A percentile compares a stretch with the other conserved stretches of the same genome.
Conservation (phyloP, 2,797 vertebrate species). For the Rallus crepitans region DNA sequence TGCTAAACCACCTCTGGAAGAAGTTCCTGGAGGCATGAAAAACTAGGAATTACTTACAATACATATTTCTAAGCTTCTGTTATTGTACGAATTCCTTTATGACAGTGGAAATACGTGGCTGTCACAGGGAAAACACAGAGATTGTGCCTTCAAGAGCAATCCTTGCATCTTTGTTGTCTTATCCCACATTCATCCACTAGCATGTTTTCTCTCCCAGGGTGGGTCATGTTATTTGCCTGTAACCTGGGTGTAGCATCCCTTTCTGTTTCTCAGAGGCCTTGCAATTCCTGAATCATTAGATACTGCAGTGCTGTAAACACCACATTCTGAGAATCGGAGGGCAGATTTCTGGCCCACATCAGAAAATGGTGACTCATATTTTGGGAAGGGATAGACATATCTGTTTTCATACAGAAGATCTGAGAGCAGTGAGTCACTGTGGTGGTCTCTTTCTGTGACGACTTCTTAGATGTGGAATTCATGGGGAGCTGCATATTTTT, state of each 20-base stretch:
- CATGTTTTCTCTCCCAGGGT: not conserved
- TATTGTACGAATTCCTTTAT: not conserved
- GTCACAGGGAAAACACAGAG: not conserved
- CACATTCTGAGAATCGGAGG: not conserved
- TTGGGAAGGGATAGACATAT: not conserved
- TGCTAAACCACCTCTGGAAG: not conserved
- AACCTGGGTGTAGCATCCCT: not conserved
- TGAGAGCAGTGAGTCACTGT: not conserved
- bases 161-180: not conserved
- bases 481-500: not conserved
- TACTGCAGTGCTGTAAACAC: not conserved
- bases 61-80: not conserved
- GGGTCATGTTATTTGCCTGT: not conserved
- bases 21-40: not conserved
- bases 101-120: not conserved
- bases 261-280: not conserved
- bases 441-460: not conserved
- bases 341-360: not conserved
- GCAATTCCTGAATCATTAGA: not conserved
- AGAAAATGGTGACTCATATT: slow-evolving; percentile 15
- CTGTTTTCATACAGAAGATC: not conserved
- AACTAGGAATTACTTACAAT: not conserved
- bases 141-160: not conserved
- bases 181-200: not conserved
- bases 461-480: not conserved